A percentile compares a stretch with the other conserved stretches of the same genome.
These are phyloP conservation scores for Spea bombifrons DNA, from an alignment of 2,113 vertebrate genomes.

Conservation along the genomic window DNA sequence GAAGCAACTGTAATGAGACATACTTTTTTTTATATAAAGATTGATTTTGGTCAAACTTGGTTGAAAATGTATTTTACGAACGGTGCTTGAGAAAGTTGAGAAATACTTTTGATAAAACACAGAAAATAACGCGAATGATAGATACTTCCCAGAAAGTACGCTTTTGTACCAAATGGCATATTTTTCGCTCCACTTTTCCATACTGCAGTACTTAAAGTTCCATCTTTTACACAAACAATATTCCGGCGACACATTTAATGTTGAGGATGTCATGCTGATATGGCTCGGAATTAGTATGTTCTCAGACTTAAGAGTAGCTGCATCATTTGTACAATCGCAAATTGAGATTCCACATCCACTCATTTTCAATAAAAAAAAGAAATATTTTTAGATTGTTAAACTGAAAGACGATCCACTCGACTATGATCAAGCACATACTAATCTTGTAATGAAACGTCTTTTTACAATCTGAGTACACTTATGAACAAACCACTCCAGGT, in stretches of 20 bases:
- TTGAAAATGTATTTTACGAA: no score
- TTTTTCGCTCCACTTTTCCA: neutral
- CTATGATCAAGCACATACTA: conserved; percentile 28
- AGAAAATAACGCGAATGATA: no score
- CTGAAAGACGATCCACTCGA: conserved; percentile 29
- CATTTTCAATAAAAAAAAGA: conserved; percentile 16
- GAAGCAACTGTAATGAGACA: no score
- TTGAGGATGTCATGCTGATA: neutral
- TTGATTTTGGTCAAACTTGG: no score
- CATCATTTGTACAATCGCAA: conserved; percentile 17
- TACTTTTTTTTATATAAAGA: no score
- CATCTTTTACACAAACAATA: neutral
- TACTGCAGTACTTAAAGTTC: neutral
- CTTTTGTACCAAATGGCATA: no score
- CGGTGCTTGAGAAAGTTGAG: no score
- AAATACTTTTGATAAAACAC: no score
- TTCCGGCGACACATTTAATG: neutral
- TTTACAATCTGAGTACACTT: conserved; percentile 33
- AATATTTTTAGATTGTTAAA: conserved; percentile 24
- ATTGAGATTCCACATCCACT: conserved; percentile 34
- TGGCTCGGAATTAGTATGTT: conserved; percentile 15
- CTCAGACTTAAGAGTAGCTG: conserved; percentile 16
- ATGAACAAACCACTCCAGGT: conserved; percentile 13
- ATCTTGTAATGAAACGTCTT: conserved; percentile 32
- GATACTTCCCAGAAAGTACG: no score